These are phyloP conservation scores for Scaptomyza parva DNA, from an alignment of 2,888 invertebrate genomes.

Conservation along the genomic window DNA sequence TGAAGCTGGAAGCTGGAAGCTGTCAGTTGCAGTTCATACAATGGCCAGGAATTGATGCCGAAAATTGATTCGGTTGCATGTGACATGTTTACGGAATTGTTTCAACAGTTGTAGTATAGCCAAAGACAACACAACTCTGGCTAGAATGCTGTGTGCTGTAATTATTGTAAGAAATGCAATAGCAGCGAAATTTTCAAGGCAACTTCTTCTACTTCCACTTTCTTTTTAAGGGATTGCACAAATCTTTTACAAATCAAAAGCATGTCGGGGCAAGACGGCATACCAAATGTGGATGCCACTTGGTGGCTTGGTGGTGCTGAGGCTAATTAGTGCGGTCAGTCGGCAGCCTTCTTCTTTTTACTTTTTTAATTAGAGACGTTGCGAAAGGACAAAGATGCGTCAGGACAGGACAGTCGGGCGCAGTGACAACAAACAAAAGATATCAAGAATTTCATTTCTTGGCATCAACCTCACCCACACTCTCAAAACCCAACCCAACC, in stretches of 20 bases:
- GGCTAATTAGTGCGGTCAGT: slow-evolving; percentile 85
- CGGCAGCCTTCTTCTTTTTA: slow-evolving; percentile 41
- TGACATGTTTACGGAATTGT: slow-evolving; percentile 82
- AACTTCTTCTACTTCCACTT: slow-evolving; percentile 6
- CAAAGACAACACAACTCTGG: slow-evolving; percentile 35
- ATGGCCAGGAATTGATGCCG: slow-evolving; percentile 79
- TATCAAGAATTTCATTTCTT: slow-evolving; percentile 81
- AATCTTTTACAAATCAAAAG: slow-evolving; percentile 78
- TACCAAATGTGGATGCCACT: slow-evolving; percentile 66
- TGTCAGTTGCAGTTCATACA: slow-evolving; percentile 70
- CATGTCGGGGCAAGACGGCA: slow-evolving; percentile 51
- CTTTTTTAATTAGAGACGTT: slow-evolving; percentile 82
- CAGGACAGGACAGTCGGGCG: slow-evolving; percentile 67
- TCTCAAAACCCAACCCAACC: not conserved
- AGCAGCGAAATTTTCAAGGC: slow-evolving; percentile 26
- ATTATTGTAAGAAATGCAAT: slow-evolving; percentile 60
- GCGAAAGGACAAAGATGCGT: slow-evolving; percentile 81
- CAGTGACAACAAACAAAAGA: slow-evolving; percentile 79
- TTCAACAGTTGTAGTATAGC: slow-evolving; percentile 18
- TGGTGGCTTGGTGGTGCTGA: slow-evolving; percentile 55
- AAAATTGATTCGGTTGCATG: slow-evolving; percentile 84
- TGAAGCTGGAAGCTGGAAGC: slow-evolving; percentile 28
- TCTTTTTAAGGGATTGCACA: slow-evolving; percentile 49
- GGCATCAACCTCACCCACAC: slow-evolving; percentile 37
- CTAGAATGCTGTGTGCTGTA: slow-evolving; percentile 50